Evolutionary conservation across 2,113 vertebrate genomes (phyloP).

Genomic region (Eptesicus fuscus): DNA sequence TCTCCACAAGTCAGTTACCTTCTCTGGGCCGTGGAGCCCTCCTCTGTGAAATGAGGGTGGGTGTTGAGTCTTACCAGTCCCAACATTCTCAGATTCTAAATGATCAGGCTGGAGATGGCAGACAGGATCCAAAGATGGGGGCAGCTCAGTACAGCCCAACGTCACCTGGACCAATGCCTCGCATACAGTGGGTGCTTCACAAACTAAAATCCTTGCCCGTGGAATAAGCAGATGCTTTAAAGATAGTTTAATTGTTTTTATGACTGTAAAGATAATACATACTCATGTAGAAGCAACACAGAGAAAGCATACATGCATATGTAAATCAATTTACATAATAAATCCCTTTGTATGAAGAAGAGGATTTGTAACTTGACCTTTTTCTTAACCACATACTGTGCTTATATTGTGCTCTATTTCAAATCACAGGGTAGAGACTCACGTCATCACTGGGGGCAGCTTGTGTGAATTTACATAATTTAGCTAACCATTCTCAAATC

Average conservation of each 20-base stretch:
- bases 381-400: neutral
- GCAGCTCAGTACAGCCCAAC: neutral
- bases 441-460: accelerated
- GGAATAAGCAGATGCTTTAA: neutral
- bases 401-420: neutral
- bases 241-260: neutral
- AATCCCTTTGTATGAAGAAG: neutral
- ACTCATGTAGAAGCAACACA: neutral
- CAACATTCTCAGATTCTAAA: neutral
- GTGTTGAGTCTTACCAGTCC: neutral
- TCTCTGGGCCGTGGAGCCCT: neutral
- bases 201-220: neutral
- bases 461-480: neutral
- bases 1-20: neutral
- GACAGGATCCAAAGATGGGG: neutral
- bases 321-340: neutral
- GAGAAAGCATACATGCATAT: neutral
- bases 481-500: neutral
- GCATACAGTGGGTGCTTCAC: neutral
- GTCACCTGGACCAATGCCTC: neutral
- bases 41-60: neutral
- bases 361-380: neutral
- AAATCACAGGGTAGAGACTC: neutral
- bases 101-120: neutral
- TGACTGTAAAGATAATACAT: neutral